Base-by-base conservation (phyloP, 1,140 invertebrate species). In the Formica exsecta region DNA sequence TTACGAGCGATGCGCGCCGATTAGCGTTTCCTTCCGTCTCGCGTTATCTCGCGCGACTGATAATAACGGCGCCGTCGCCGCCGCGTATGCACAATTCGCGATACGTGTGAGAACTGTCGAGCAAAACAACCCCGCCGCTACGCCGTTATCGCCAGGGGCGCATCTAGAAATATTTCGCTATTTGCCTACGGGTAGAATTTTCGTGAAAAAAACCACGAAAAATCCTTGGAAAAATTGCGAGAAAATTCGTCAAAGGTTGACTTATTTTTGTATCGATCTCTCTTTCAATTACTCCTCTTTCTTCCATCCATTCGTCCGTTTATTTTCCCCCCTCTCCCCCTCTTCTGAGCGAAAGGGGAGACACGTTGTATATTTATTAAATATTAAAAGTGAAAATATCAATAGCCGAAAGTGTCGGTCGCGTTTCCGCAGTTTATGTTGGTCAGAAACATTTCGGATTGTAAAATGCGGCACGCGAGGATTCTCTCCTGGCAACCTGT, bases 401-500 rank as follows among this genome's bases (percentile, higher is more conserved):
- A 66, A 80, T 73, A 81, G 61, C 68, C 38, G 54, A 73, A 83
- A 73, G 79, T 59, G 51, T 70, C 54, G 77, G 38, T 32, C 25
- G 54, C 54, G 29, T 57, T 41, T 59, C 62, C 68, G 44, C 54
- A 32, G 54, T 61, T 74, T 70, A n/a, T 74, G 62, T 70, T 41
- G 54, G 66, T 57, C 54, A 54, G 68, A 25, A 22, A n/a, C 38
- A 48, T 83, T 83, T 83, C 79, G 79, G 68, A 62, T 54, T 74
- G 79, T 73, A 83, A 83, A 83, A 83, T 83, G 79, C 25, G 25
- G 25, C 79, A 83, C 79, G 79, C 79, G 79, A 83, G 79, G 79
- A 83, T 68, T n/a, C 68, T 83, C 79, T 73, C 79, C 54, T 83
- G 79, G 79, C 79, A 83, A 83, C 79, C 79, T 83, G 79, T 83